Base-by-base conservation (phyloP, 2,797 vertebrate genomes). In the Characodon lateralis region DNA sequence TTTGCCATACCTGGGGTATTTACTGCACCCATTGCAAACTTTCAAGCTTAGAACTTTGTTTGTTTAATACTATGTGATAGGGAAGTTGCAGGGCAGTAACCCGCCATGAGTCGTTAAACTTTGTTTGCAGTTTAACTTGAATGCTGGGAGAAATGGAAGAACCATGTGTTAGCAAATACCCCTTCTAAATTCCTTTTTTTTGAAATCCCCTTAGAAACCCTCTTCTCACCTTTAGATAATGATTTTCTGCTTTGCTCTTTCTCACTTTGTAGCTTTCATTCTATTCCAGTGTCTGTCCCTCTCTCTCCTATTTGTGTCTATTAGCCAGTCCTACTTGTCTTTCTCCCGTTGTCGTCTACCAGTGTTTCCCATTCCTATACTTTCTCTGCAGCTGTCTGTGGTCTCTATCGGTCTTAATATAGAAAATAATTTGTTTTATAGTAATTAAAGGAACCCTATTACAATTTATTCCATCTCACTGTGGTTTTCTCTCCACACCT, bases 1-100 rank as follows among this genome's bases (percentile, higher is more conserved):
- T 77, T 76, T 73, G 81, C 85, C 56, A 69, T 46, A 77, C 72
- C 48, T 89, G 77, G 83, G 73, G 72, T 80, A n/a, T 71, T 78
- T 85, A 76, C 91, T 72, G 41, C 88, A 81, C 87, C 73, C 58
- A 51, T 75, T 72, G 74, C 81, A 84, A 92, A 91, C 89, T 90
- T 89, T 90, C 77, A 90, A 87, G 86, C 83, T 84, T 68, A 12
- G 73, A 56, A 35, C 73, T 71, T 78, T 88, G 79, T 89, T 83
- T 88, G 88, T 77, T 74, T 31, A 90, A 58, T 48, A 4, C 10
- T 76, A 77, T 70, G 75, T 79, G 73, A 10, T 1, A 73, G 43
- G 66, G 75, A 75, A 72, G 79, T 61, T 48, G 68, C 51, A 14
- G 72, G 20, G 74, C 58, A 85, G 84, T 87, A 76, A 90, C 85